Base-by-base conservation (phyloP, 2,113 vertebrate genomes). In the Mungos mungo region DNA sequence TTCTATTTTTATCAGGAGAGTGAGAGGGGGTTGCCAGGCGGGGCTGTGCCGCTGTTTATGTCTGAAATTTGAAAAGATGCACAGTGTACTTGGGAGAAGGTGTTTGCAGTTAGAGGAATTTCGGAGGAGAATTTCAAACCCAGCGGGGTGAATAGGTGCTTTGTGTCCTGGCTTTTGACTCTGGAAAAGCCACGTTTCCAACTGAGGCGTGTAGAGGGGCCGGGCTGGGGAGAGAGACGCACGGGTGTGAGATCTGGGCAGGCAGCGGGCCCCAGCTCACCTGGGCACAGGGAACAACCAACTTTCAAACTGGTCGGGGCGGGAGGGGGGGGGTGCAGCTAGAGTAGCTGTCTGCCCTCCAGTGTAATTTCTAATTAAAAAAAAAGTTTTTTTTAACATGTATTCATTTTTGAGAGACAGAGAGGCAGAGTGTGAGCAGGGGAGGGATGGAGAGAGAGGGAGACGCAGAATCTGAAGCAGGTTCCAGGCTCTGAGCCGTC, bases 1-100 rank as follows among this genome's bases (percentile, higher is more conserved):
- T 98, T 96, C 98, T 99, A 98, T 99, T 99, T 99, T 98, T 98
- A 96, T 97, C 98, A 0, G 72, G 96, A 90, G 97, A 95, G 97
- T 90, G 94, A 97, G 47, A 95, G 0, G 82, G 98, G 98, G 98
- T 91, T 97, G 95, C 95, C 91, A 96, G 97, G 97, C 60, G 19
- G 93, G 95, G 16, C 33, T 97, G 50, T 23, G 41, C 92, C 0
- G 1, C 98, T 98, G 98, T 99, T 99, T 98, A 98, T 38, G 35
- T 98, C 98, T 98, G 97, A 97, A 88, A 10, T 95, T 14, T 3
- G 66, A 5, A 97, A 96, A 98, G 98, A 96, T 18, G 68, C 97
- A 96, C 50, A 65, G 98, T 96, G 98, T 19, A 13, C 98, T 97
- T 87, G 63, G 79, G 92, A 97, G 98, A 97, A 98, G 98, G 98